These are phyloP conservation scores for Caenorhabditis afra DNA, from an alignment of 2,888 invertebrate genomes.

Conservation along the genomic window DNA sequence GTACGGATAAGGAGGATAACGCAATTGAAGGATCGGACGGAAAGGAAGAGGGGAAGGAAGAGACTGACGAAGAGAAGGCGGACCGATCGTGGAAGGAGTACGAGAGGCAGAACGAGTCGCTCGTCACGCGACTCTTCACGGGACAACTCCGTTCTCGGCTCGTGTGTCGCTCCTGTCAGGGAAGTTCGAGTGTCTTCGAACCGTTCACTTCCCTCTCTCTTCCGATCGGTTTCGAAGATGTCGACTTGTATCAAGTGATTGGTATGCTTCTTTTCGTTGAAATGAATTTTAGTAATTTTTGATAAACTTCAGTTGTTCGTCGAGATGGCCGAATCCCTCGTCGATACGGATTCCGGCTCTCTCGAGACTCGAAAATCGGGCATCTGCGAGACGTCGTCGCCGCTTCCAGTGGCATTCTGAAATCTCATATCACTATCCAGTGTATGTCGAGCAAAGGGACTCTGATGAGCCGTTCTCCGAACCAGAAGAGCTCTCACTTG, in stretches of 20 bases:
- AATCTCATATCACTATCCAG: conserved; percentile 56
- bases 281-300: no score
- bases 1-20: conserved; percentile 84
- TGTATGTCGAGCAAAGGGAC: conserved; percentile 61
- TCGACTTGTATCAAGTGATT: conserved; percentile 84
- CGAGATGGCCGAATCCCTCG: conserved; percentile 88
- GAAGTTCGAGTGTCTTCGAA: conserved; percentile 89
- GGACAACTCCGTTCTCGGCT: conserved; percentile 93
- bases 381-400: conserved; percentile 62
- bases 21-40: conserved; percentile 33
- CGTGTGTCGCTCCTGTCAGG: conserved; percentile 89
- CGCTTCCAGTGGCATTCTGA: conserved; percentile 43
- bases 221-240: conserved; percentile 92
- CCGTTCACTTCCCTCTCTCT: conserved; percentile 92
- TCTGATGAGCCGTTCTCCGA: conserved; percentile 46
- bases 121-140: conserved; percentile 71
- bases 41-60: conserved; percentile 82
- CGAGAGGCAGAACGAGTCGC: conserved; percentile 55
- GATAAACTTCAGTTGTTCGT: conserved; percentile 80
- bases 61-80: conserved; percentile 60
- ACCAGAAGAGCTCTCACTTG: conserved; percentile 6
- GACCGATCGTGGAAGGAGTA: conserved; percentile 53
- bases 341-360: conserved; percentile 89
- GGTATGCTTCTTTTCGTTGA: conserved; percentile 54
- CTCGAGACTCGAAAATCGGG: conserved; percentile 82